Conservation (phyloP, 1,140 invertebrate species). For the Linepithema humile region DNA sequence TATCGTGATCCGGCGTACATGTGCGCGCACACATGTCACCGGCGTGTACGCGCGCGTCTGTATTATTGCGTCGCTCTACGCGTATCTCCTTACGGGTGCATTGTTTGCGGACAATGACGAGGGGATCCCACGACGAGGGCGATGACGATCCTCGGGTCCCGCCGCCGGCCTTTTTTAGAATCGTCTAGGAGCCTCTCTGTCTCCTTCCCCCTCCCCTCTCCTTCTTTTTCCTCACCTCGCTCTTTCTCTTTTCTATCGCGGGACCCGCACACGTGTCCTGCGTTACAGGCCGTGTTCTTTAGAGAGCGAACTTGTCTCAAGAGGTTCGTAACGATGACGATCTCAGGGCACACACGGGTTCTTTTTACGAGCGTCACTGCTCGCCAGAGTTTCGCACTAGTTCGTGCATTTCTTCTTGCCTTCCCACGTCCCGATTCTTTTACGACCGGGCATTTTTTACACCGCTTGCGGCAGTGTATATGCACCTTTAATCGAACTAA, state of each 20-base stretch:
- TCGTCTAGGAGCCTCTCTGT: background rate
- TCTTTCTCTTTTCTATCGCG: background rate
- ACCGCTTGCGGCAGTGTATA: background rate
- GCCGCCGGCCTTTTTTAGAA: slow-evolving; percentile 24
- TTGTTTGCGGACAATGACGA: slow-evolving; percentile 50
- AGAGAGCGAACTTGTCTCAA: slow-evolving; percentile 5
- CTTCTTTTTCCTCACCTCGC: background rate
- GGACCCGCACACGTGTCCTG: slow-evolving; percentile 10
- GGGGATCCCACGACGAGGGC: background rate
- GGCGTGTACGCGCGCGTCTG: background rate
- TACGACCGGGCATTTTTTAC: slow-evolving; percentile 8
- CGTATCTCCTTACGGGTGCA: slow-evolving; percentile 43
- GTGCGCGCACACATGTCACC: background rate
- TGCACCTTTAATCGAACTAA: background rate
- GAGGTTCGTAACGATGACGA: slow-evolving; percentile 27
- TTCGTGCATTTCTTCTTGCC: slow-evolving; percentile 1
- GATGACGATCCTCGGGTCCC: slow-evolving; percentile 5
- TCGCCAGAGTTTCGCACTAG: slow-evolving; percentile 1
- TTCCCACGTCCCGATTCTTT: slow-evolving; percentile 33
- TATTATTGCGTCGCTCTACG: slow-evolving; percentile 1
- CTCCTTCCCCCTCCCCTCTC: background rate
- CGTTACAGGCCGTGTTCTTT: slow-evolving; percentile 9
- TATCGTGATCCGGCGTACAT: slow-evolving; percentile 46
- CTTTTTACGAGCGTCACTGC: slow-evolving; percentile 9
- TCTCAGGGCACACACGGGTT: background rate